Conservation (phyloP, 2,797 vertebrate genomes). For the Alcedo quadribrachys region DNA sequence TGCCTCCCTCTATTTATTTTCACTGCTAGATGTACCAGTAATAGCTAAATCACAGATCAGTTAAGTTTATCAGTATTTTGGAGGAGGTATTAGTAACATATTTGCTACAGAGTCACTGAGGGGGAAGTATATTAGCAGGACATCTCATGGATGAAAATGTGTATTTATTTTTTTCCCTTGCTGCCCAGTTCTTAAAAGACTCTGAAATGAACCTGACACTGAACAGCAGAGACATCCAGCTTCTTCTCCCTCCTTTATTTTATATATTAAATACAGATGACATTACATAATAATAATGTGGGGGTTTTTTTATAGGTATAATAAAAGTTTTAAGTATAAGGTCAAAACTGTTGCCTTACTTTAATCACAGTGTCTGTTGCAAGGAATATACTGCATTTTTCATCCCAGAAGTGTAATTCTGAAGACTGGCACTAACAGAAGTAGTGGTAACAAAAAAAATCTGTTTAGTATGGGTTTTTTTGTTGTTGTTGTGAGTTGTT, state of each 20-base stretch:
- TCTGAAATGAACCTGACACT: not conserved
- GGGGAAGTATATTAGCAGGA: not conserved
- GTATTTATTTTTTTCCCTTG: not conserved
- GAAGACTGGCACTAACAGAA: not conserved
- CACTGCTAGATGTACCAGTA: not conserved
- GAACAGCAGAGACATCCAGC: not conserved
- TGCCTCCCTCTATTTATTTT: not conserved
- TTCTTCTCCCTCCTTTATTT: rapidly evolving
- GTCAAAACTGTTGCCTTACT: not conserved
- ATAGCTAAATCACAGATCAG: not conserved
- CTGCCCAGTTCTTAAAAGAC: not conserved
- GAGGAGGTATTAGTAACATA: not conserved
- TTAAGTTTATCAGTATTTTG: not conserved
- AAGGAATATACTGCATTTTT: not conserved
- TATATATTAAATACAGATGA: too few species aligned
- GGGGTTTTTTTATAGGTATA: not conserved
- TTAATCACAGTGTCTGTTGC: not conserved
- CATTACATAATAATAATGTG: too few species aligned
- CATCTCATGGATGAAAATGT: not conserved
- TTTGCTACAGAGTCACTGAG: not conserved
- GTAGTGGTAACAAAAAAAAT: not conserved
- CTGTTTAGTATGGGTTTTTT: not conserved
- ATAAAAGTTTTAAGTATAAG: not conserved
- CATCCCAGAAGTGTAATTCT: not conserved
- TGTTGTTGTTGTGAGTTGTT: too few species aligned